These are phyloP conservation scores for Ibycter americanus DNA, from an alignment of 2,797 vertebrate genomes.

Conservation along the genomic window DNA sequence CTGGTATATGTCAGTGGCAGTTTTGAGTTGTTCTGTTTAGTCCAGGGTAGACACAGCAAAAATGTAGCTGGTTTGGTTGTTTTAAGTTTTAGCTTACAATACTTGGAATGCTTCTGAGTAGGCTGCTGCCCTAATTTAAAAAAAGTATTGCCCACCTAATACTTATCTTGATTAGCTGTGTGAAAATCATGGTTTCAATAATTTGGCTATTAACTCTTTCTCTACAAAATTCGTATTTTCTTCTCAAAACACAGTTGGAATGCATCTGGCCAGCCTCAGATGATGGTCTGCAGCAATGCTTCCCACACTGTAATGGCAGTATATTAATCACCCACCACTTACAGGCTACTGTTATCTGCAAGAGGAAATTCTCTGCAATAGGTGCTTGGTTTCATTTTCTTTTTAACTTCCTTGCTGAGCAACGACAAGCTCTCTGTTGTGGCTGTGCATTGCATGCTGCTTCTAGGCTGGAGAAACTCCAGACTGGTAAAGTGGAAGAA, in stretches of 20 bases:
- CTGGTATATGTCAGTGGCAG: background rate
- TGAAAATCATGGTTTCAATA: background rate
- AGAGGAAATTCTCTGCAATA: conserved; percentile 17
- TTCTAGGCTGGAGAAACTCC: background rate
- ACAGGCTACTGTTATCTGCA: background rate
- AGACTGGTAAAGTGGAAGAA: conserved; percentile 8
- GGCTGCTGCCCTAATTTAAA: background rate
- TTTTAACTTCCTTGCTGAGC: conserved; percentile 17
- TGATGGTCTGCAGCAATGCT: background rate
- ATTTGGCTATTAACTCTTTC: background rate
- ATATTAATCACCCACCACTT: background rate
- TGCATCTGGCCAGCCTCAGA: background rate
- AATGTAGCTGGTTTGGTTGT: background rate
- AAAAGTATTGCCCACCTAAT: background rate
- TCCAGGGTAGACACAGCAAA: background rate
- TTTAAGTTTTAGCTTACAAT: conserved; percentile 16
- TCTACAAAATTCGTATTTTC: background rate
- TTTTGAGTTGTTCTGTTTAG: conserved; percentile 8
- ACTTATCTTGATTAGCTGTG: background rate
- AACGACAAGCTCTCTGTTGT: background rate
- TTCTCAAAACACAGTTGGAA: background rate
- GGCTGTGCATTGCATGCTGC: background rate
- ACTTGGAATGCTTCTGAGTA: background rate
- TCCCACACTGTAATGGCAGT: background rate
- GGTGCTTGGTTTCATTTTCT: conserved; percentile 20